Evolutionary conservation across 92 coral and sea anemone species (phyloP).

Genomic region (Umimayanthus chanpuru): DNA sequence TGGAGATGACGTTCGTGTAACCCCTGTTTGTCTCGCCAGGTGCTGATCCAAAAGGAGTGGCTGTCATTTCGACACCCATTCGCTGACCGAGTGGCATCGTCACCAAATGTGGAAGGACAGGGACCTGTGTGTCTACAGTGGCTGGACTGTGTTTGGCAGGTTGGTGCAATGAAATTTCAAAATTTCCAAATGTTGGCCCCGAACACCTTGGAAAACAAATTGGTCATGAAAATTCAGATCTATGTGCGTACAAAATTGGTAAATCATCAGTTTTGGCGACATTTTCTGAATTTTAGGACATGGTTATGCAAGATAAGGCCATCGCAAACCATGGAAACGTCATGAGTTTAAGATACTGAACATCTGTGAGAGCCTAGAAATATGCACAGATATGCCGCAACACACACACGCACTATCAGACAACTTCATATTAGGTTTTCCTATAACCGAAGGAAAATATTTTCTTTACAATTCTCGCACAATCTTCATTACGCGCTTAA

Average conservation of each 20-base stretch:
- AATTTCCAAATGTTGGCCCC: too few relatives aligned
- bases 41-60: slow-evolving; percentile 97
- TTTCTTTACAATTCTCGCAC: too few relatives aligned
- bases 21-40: slow-evolving; percentile 49
- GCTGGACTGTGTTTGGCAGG: slow-evolving; percentile 99
- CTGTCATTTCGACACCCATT: slow-evolving; percentile 89
- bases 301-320: not conserved
- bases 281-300: not conserved
- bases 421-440: too few relatives aligned
- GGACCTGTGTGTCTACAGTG: slow-evolving; percentile 95
- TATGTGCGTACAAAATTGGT: too few relatives aligned
- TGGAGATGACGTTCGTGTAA: not conserved
- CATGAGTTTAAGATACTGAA: too few relatives aligned
- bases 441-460: too few relatives aligned
- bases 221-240: not conserved
- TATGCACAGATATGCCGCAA: too few relatives aligned
- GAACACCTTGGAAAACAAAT: not conserved
- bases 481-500: too few relatives aligned
- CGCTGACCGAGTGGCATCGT: slow-evolving; percentile 72
- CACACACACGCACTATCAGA: too few relatives aligned
- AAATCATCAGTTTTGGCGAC: not conserved
- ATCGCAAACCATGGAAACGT: not conserved
- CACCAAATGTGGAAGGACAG: slow-evolving; percentile 73
- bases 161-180: not conserved
- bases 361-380: too few relatives aligned